Evolutionary conservation across 2,113 vertebrate genomes (phyloP).

Genomic region (Larimichthys polyactis): DNA sequence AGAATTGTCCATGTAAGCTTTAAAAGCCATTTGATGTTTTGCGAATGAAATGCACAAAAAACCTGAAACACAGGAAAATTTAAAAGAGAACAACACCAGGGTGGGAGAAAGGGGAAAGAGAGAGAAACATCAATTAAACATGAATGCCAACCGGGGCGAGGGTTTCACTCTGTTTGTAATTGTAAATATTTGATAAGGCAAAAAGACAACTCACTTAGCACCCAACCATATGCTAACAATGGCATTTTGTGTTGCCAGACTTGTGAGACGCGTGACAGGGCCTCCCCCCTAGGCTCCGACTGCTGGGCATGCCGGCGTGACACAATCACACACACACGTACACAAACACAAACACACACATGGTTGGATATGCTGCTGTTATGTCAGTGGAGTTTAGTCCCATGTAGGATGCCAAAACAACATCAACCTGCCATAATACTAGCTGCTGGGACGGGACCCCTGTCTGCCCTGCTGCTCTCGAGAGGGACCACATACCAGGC

Average conservation of each 20-base stretch:
- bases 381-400: slow-evolving; percentile 51
- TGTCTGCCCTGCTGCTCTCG: slow-evolving; percentile 62
- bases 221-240: slow-evolving; percentile 78
- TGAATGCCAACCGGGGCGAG: slow-evolving; percentile 70
- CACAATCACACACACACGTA: slow-evolving; percentile 9
- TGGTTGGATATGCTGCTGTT: slow-evolving; percentile 8
- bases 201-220: slow-evolving; percentile 77
- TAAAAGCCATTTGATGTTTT: not conserved
- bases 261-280: slow-evolving; percentile 48
- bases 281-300: slow-evolving; percentile 47
- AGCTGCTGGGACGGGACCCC: slow-evolving; percentile 61
- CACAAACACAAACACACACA: slow-evolving; percentile 9
- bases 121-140: slow-evolving; percentile 74
- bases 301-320: slow-evolving; percentile 4
- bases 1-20: not conserved
- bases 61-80: slow-evolving; percentile 9
- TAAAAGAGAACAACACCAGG: slow-evolving; percentile 28
- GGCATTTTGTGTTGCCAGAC: slow-evolving; percentile 57
- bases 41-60: not conserved
- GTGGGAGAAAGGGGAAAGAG: slow-evolving; percentile 6
- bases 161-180: slow-evolving; percentile 81
- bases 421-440: slow-evolving; percentile 63
- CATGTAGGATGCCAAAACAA: slow-evolving; percentile 54
- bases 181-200: slow-evolving; percentile 81
- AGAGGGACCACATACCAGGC: slow-evolving; percentile 53